Percentiles rank a stretch among this genome's conserved stretches.
phyloP scores from a whole-genome alignment of 2,888 invertebrate species.

The Chirona hameri region DNA sequence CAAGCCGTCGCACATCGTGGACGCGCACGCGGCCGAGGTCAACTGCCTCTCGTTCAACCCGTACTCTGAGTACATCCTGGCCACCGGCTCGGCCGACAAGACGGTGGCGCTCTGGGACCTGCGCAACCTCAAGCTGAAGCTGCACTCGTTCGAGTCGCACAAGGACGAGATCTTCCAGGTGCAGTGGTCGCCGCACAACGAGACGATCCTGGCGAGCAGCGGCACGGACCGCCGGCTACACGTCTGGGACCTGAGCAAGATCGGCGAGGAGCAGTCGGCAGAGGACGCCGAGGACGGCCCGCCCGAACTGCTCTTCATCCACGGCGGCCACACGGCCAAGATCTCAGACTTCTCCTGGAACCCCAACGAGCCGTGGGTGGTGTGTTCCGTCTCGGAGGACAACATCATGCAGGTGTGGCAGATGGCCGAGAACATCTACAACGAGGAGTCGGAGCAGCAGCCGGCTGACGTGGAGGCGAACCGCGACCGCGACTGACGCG shows the following conservation, averaged over 20 bases:
- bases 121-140: slow-evolving; percentile 91
- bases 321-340: slow-evolving; percentile 98
- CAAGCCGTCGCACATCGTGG: slow-evolving; percentile 97
- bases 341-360: slow-evolving; percentile 99
- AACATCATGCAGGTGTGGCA: slow-evolving; percentile 99
- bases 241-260: slow-evolving; percentile 99
- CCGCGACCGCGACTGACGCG: no score
- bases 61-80: slow-evolving; percentile 96
- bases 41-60: slow-evolving; percentile 99
- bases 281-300: slow-evolving; percentile 99
- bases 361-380: slow-evolving; percentile 99
- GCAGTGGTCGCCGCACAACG: slow-evolving; percentile 99
- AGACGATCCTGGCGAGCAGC: slow-evolving; percentile 96
- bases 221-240: slow-evolving; percentile 96
- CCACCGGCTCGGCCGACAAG: slow-evolving; percentile 98
- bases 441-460: slow-evolving; percentile 86
- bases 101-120: slow-evolving; percentile 96
- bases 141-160: slow-evolving; percentile 99
- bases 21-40: slow-evolving; percentile 98
- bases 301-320: slow-evolving; percentile 92
- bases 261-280: slow-evolving; percentile 95
- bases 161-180: slow-evolving; percentile 99
- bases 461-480: slow-evolving; percentile 59
- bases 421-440: slow-evolving; percentile 99
- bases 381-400: slow-evolving; percentile 98